Base-by-base conservation (phyloP, 1,140 invertebrate species). In the Drosophila pallidifrons region DNA sequence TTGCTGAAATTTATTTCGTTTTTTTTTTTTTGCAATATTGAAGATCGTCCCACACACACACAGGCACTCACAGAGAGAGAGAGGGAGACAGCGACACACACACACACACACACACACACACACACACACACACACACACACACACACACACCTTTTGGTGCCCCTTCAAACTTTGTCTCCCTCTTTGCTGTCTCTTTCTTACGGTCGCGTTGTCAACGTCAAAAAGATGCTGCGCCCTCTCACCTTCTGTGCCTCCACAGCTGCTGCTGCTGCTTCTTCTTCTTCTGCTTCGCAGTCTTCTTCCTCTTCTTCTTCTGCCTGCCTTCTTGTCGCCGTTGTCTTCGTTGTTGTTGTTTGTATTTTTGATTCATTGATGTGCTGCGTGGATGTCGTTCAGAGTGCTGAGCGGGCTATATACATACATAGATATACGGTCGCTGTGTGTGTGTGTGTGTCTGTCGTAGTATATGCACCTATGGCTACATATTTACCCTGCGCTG, bases 311-410 rank as follows among this genome's bases (percentile, higher is more conserved):
- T 46, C 20, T 41, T 57, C 43, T 35, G 13, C 47, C 15, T 69
- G 41, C 28, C 35, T 38, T 68, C 35, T 75, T 61, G 59, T 59
- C 32, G 20, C 28, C 13, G 28, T 49, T 61, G 45, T 49, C 32
- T 20, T 65, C 69, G 58, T 72, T 47, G 52, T 45, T 58, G 49
- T 64, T 68, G 35, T 77, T 66, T 79, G 69, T 81, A 73, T 79
- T 77, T 88, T 87, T 87, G 83, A 87, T 87, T 87, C 83, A 88
- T 87, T 88, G 83, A 88, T 73, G 77, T 88, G 72, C 80, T 88
- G 83, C 83, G 77, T 88, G 83, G 74, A 81, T 87, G 83, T 82
- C 66, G 79, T 69, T 67, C 58, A 69, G 57, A 43, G 35, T 10
- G 20, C 20, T 25, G 20, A 38, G 35, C 35, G 35, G 10, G 41